Percentiles rank a stretch among this genome's conserved stretches.
phyloP scores from a whole-genome alignment of 92 coral and sea anemone species.

The Hydrozoanthus gracilis region DNA sequence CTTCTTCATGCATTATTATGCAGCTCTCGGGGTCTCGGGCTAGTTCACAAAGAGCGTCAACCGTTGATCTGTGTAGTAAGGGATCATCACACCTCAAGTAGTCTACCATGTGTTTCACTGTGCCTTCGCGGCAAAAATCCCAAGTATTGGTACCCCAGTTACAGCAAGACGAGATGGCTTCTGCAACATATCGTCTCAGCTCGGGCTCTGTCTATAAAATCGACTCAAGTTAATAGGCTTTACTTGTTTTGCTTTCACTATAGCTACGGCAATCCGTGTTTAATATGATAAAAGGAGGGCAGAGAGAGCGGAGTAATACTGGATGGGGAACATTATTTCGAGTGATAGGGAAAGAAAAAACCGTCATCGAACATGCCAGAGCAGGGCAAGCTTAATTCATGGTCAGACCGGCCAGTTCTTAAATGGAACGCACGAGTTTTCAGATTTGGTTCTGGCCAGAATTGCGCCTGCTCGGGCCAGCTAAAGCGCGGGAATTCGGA shows the following conservation, averaged over 20 bases:
- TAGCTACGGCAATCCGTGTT: no score
- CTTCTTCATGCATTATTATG: slow-evolving; percentile 84
- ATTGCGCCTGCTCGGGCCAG: no score
- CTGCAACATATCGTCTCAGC: slow-evolving; percentile 35
- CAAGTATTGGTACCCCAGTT: slow-evolving; percentile 83
- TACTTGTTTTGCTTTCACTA: no score
- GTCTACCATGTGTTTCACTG: slow-evolving; percentile 85
- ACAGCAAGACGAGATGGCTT: slow-evolving; percentile 70
- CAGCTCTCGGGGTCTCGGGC: slow-evolving; percentile 71
- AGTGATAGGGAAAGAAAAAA: no score
- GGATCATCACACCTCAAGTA: slow-evolving; percentile 80
- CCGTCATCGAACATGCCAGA: no score
- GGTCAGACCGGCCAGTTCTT: no score
- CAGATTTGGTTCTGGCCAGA: no score
- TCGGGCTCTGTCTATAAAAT: slow-evolving; percentile 24
- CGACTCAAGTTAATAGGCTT: no score
- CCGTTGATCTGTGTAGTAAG: slow-evolving; percentile 84
- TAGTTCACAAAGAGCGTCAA: slow-evolving; percentile 87
- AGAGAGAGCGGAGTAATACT: not conserved
- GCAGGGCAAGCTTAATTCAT: no score
- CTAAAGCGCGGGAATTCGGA: no score
- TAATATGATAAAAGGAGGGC: not conserved
- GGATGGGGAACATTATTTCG: no score
- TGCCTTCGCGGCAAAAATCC: slow-evolving; percentile 85
- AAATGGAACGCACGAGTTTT: no score